Conservation (phyloP, 2,888 invertebrate genomes). For the Drosophila heteroneura region DNA sequence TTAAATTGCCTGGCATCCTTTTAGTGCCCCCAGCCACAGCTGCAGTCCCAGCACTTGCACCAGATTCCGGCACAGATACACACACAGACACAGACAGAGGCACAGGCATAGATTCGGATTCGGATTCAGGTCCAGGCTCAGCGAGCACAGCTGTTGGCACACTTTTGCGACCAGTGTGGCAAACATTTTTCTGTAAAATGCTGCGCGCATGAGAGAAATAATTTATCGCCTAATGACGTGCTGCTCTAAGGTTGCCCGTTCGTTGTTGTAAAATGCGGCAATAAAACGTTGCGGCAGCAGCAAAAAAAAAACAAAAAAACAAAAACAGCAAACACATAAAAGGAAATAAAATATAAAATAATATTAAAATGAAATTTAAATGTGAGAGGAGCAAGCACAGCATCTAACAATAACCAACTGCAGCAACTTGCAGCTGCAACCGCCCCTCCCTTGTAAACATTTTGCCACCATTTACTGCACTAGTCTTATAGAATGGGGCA, state of each 20-base stretch:
- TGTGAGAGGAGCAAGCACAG: conserved; percentile 40
- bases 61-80: conserved; percentile 41
- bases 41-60: conserved; percentile 33
- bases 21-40: conserved; percentile 53
- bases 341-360: conserved; percentile 30
- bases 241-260: conserved; percentile 72
- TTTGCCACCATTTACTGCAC: conserved; percentile 2
- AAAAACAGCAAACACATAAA: conserved; percentile 4
- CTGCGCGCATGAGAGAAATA: conserved; percentile 67
- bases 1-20: conserved; percentile 80
- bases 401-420: conserved; percentile 9
- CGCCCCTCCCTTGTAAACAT: background rate
- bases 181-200: conserved; percentile 76
- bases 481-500: conserved; percentile 36
- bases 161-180: conserved; percentile 58
- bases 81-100: conserved; percentile 32
- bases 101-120: conserved; percentile 22
- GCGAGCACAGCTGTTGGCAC: conserved; percentile 70
- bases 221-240: conserved; percentile 81
- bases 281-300: conserved; percentile 56
- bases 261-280: conserved; percentile 68
- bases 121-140: conserved; percentile 33
- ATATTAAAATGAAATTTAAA: conserved; percentile 76
- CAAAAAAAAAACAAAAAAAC: conserved; percentile 1
- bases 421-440: conserved; percentile 31